Percentiles rank a stretch among this genome's conserved stretches.
phyloP scores from a whole-genome alignment of 2,113 vertebrate species.

The Perccottus glenii region DNA sequence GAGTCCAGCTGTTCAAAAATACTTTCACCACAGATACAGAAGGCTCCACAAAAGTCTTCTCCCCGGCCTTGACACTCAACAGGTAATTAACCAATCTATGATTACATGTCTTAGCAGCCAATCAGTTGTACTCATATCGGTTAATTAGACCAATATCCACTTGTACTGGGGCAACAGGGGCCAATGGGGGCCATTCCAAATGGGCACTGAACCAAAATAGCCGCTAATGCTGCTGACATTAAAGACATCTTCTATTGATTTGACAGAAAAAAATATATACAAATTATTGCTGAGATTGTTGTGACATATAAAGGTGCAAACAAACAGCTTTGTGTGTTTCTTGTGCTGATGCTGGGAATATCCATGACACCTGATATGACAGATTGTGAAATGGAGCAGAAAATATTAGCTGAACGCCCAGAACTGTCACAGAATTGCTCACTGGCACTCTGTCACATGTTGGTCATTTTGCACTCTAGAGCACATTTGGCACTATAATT shows the following conservation, averaged over 20 bases:
- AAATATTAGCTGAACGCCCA: constrained; percentile 54
- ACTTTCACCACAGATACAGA: constrained; percentile 23
- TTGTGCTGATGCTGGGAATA: constrained; percentile 61
- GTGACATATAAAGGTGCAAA: constrained; percentile 43
- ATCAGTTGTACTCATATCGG: constrained; percentile 67
- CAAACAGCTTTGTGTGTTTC: constrained; percentile 48
- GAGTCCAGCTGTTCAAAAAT: constrained; percentile 16
- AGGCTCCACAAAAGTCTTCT: constrained; percentile 33
- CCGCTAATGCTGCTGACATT: constrained; percentile 64
- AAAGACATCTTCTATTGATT: constrained; percentile 72
- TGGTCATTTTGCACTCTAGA: constrained; percentile 31
- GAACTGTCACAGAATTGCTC: constrained; percentile 43
- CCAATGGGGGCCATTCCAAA: constrained; percentile 72
- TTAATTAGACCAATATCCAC: constrained; percentile 71
- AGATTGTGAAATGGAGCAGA: constrained; percentile 69
- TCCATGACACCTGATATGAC: constrained; percentile 60
- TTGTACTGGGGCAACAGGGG: constrained; percentile 67
- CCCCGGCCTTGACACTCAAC: constrained; percentile 42
- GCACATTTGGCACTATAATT: constrained; percentile 1
- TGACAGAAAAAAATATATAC: constrained; percentile 57
- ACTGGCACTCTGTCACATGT: constrained; percentile 30
- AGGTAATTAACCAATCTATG: constrained; percentile 74
- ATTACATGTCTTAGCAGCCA: constrained; percentile 66
- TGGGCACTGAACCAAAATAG: constrained; percentile 75
- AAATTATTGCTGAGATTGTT: constrained; percentile 47